phyloP scores from a whole-genome alignment of 2,113 vertebrate species.

The Neomonachus schauinslandi region DNA sequence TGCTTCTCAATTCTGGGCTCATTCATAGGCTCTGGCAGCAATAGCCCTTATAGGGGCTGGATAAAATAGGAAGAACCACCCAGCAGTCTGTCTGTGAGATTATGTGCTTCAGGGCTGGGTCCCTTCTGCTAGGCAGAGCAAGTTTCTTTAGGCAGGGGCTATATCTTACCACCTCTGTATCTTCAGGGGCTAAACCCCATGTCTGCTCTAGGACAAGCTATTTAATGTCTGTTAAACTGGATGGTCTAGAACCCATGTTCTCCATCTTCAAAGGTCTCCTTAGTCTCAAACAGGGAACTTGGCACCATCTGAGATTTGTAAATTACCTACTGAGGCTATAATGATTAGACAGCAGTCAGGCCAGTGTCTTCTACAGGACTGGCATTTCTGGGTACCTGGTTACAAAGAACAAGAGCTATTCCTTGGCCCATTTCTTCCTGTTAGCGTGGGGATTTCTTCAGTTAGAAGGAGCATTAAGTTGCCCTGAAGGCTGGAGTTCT shows the following conservation, averaged over 20 bases:
- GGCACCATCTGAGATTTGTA: neutral
- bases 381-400: neutral
- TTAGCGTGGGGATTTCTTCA: neutral
- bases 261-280: neutral
- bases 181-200: neutral
- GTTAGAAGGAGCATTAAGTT: neutral
- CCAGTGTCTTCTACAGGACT: neutral
- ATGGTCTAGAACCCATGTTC: neutral
- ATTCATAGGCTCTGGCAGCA: constrained; percentile 14
- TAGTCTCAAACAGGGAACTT: neutral
- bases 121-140: neutral
- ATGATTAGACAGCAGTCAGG: neutral
- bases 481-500: neutral
- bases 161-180: neutral
- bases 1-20: constrained; percentile 35
- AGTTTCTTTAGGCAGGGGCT: neutral
- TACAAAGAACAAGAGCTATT: neutral
- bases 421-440: neutral
- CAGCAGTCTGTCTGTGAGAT: neutral
- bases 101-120: neutral
- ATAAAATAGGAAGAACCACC: neutral
- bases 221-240: neutral
- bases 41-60: neutral
- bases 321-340: neutral
- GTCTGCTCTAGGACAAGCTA: neutral